phyloP scores from a whole-genome alignment of 2,113 vertebrate genomes.

The Neolamprologus kungweensis region DNA sequence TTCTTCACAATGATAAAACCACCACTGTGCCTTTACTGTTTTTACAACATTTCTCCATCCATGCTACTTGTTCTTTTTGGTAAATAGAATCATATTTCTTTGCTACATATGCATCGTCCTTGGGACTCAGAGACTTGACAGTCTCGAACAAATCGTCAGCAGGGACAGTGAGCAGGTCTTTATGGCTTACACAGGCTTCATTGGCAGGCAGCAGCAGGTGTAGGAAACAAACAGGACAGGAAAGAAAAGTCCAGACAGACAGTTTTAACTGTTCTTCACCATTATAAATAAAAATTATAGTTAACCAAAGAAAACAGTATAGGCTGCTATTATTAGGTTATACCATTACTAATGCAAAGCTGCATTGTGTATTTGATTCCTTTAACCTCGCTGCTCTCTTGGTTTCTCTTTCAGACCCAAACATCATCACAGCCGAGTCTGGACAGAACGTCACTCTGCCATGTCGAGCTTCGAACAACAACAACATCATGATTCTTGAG shows the following conservation, averaged over 20 bases:
- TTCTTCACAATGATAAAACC: neutral
- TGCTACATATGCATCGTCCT: neutral
- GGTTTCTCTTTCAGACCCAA: neutral
- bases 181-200: neutral
- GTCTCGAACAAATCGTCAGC: neutral
- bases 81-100: neutral
- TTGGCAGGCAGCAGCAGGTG: neutral
- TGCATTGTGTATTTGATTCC: neutral
- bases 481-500: neutral
- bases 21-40: neutral
- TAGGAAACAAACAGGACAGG: neutral
- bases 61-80: neutral
- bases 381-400: no score
- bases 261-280: neutral
- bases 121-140: fast-evolving
- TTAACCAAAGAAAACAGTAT: neutral
- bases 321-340: neutral
- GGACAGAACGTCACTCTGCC: neutral
- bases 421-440: no score
- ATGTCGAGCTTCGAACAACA: neutral
- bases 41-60: neutral
- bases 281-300: neutral
- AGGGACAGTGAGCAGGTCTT: neutral
- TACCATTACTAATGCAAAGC: neutral
- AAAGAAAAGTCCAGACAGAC: neutral